Base-by-base conservation (phyloP, 2,113 vertebrate species). In the Stigmatopora nigra region DNA sequence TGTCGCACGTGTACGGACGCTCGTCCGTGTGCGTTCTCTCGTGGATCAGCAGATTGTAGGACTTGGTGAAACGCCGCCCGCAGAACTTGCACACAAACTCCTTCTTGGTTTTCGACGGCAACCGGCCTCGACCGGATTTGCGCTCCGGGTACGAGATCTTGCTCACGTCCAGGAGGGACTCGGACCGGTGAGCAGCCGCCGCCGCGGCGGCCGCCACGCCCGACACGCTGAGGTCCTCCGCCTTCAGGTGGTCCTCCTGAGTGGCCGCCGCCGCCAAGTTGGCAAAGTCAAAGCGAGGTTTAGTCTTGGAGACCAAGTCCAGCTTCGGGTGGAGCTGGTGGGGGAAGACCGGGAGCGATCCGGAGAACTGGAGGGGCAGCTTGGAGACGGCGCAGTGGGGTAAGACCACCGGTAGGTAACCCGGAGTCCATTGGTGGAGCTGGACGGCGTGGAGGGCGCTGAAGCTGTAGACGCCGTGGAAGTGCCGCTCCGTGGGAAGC, bases 1-100 rank as follows among this genome's bases (percentile, higher is more conserved):
- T 99, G 65, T 99, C 96, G 56, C 97, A 99, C 0, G 95, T 99
- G 80, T 99, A 99, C 0, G 96, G 97, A 67, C 97, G 84, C 84
- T 99, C 97, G 0, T 99, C 97, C 0, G 97, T 99, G 82, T 99
- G 97, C 2, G 97, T 99, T 80, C 97, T 90, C 91, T 99, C 97
- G 0, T 99, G 97, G 77, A 99, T 99, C 77, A 99, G 87, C 70
- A 99, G 93, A 82, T 99, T 99, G 86, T 99, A 99, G 53, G 97
- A 99, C 85, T 99, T 99, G 47, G 97, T 99, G 84, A 99, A 99
- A 86, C 98, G 96, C 15, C 97, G 93, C 65, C 95, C 96, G 20
- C 97, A 99, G 86, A 99, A 99, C 86, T 98, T 99, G 89, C 97
- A 99, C 68, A 99, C 94, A 41, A 99, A 99, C 78, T 99, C 97